Percentiles rank a stretch among this genome's conserved stretches.
These are phyloP conservation scores for Tiphia femorata DNA, from an alignment of 2,888 invertebrate species.

Conservation along the genomic window DNA sequence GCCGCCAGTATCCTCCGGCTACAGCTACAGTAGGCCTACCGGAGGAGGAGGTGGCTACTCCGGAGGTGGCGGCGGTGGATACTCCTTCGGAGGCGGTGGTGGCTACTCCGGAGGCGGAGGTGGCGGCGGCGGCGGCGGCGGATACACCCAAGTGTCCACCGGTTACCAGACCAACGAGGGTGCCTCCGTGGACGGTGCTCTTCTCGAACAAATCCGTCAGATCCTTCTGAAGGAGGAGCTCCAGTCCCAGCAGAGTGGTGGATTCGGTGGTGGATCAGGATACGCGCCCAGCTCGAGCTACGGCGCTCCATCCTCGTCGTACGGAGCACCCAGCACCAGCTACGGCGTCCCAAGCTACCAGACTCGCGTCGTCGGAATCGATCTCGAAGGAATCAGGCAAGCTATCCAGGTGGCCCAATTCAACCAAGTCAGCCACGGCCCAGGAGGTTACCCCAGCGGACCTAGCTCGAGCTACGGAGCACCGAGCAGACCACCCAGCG, in stretches of 20 bases:
- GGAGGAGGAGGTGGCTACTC: conserved; percentile 70
- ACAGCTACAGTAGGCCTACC: conserved; percentile 72
- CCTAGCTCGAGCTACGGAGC: conserved; percentile 70
- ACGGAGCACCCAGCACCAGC: conserved; percentile 74
- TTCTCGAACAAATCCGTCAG: conserved; percentile 87
- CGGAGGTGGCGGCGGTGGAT: conserved; percentile 67
- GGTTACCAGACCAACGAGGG: conserved; percentile 88
- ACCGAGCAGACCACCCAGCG: conserved; percentile 73
- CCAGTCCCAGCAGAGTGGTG: conserved; percentile 72
- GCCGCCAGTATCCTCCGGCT: conserved; percentile 72
- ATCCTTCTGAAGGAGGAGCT: conserved; percentile 87
- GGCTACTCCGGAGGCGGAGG: conserved; percentile 66
- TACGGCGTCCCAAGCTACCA: conserved; percentile 75
- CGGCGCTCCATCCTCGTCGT: conserved; percentile 70
- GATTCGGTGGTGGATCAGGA: conserved; percentile 70
- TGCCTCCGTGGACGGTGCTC: conserved; percentile 83
- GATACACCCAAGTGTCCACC: conserved; percentile 81
- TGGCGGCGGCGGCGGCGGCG: conserved; percentile 76
- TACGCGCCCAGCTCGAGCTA: conserved; percentile 65
- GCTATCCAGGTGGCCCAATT: conserved; percentile 91
- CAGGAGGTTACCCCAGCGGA: conserved; percentile 67
- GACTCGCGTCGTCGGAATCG: conserved; percentile 84
- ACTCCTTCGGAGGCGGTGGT: conserved; percentile 67
- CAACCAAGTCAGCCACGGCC: conserved; percentile 76
- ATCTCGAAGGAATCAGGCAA: conserved; percentile 87